Conservation (phyloP, 2,888 invertebrate genomes). For the Bugula neritina region DNA sequence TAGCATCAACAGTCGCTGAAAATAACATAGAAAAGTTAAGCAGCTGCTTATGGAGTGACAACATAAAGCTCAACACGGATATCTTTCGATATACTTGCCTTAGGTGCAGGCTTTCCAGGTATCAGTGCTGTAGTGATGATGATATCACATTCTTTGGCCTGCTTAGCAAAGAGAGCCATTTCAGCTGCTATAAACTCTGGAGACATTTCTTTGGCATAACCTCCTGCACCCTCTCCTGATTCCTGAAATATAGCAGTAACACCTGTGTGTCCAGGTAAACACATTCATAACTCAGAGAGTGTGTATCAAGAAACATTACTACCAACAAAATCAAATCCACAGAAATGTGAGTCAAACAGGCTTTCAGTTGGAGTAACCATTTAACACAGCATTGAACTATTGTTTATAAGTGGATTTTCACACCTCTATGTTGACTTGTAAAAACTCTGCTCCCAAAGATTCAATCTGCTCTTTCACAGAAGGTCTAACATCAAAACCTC, state of each 20-base stretch:
- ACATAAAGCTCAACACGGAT: no score
- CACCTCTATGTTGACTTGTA: constrained; percentile 71
- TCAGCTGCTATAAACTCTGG: constrained; percentile 73
- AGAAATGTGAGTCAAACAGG: no score
- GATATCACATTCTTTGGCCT: constrained; percentile 76
- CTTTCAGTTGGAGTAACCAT: no score
- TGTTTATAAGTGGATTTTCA: no score
- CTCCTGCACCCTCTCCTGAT: constrained; percentile 62
- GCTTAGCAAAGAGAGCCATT: constrained; percentile 76
- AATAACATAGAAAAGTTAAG: no score
- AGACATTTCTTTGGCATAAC: constrained; percentile 70
- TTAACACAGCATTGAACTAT: no score
- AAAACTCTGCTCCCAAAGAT: constrained; percentile 79
- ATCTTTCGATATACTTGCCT: no score
- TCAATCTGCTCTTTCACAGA: constrained; percentile 64
- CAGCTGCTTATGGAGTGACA: no score
- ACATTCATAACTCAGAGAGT: no score
- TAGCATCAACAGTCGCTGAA: no score
- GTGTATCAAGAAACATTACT: no score
- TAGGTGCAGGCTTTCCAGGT: constrained; percentile 77
- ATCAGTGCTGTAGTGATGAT: constrained; percentile 84
- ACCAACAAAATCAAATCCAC: no score
- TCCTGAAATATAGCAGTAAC: constrained; percentile 47
- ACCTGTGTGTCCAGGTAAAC: neutral
- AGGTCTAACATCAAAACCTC: constrained; percentile 79